Evolutionary conservation across 2,888 invertebrate genomes (phyloP), one percentile per base, ranked within the genome.

Genomic region (Seira ritae): DNA sequence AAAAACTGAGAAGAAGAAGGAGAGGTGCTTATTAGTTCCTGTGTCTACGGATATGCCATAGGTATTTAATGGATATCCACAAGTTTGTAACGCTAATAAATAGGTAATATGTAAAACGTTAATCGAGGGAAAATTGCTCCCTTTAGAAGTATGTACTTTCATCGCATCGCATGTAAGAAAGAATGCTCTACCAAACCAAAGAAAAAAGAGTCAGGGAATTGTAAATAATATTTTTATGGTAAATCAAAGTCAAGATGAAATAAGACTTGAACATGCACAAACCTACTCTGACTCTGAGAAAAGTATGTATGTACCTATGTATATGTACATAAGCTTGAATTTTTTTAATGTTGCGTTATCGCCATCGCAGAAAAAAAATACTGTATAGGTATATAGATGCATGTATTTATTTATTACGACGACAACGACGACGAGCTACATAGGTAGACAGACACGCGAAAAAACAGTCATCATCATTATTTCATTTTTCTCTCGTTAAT

Each of bases 391-490:
- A n/a, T n/a, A n/a, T n/a, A n/a, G n/a, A n/a, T n/a, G n/a, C n/a
- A n/a, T 31, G 31, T 31, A 31, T 31, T 2, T 31, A 31, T 31
- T 4, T 31, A 31, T 31, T 2, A 31, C 31, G 31, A 31, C 50
- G 60, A 22, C 24, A 37, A 67, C 50, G 60, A 22, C 24, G 60
- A 67, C 37, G 19, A n/a, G 17, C 17, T 50, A 37, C 42, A 67
- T 37, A 65, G 31, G 31, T 42, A 50, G 17, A 67, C 62, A 76
- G 80, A 86, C 87, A 87, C 87, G 87, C 87, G 84, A 87, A 88
- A 87, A 87, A 87, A 84, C 85, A 79, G 83, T 86, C 86, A 77
- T 72, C 86, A 77, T 72, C 71, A 50, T 83, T 66, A 69, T 80
- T 69, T 66, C 73, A 67, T 76, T 78, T 74, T 79, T 79, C 77